Evolutionary conservation across 2,113 vertebrate species (phyloP).

Genomic region (Zosterops lateralis): DNA sequence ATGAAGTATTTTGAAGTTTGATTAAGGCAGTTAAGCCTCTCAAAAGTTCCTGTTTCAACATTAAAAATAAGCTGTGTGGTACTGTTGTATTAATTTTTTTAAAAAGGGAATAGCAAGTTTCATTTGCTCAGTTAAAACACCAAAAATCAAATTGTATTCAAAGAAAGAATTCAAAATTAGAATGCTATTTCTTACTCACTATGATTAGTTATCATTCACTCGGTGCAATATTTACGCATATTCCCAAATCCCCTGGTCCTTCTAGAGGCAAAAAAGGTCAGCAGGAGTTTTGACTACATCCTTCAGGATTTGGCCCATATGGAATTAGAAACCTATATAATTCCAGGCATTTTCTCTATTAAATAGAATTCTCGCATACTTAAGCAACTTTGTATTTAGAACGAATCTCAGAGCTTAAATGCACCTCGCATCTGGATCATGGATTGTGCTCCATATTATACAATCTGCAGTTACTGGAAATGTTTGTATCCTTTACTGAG

Average conservation of each 20-base stretch:
- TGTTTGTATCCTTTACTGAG: conserved; percentile 78
- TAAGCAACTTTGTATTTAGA: conserved; percentile 52
- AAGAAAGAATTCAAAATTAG: not conserved
- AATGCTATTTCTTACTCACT: not conserved
- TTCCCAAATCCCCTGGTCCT: not conserved
- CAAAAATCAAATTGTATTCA: not conserved
- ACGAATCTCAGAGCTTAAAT: conserved; percentile 42
- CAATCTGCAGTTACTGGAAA: conserved; percentile 69
- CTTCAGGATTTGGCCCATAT: conserved; percentile 51
- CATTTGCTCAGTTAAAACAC: conserved; percentile 18
- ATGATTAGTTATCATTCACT: not conserved
- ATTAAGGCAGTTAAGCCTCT: conserved; percentile 66
- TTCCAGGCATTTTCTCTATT: conserved; percentile 29
- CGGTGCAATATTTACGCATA: not conserved
- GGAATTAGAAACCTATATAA: conserved; percentile 53
- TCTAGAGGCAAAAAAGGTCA: conserved; percentile 35
- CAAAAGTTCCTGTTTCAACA: conserved; percentile 39
- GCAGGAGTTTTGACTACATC: conserved; percentile 13
- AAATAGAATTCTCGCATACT: conserved; percentile 36
- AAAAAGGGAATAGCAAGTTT: not conserved
- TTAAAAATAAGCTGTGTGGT: conserved; percentile 12
- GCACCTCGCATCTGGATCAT: conserved; percentile 58
- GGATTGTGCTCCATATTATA: conserved; percentile 36
- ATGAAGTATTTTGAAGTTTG: conserved; percentile 72
- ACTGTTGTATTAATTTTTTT: not conserved